phyloP scores from a whole-genome alignment of 2,113 vertebrate genomes.

The Cinclus cinclus region DNA sequence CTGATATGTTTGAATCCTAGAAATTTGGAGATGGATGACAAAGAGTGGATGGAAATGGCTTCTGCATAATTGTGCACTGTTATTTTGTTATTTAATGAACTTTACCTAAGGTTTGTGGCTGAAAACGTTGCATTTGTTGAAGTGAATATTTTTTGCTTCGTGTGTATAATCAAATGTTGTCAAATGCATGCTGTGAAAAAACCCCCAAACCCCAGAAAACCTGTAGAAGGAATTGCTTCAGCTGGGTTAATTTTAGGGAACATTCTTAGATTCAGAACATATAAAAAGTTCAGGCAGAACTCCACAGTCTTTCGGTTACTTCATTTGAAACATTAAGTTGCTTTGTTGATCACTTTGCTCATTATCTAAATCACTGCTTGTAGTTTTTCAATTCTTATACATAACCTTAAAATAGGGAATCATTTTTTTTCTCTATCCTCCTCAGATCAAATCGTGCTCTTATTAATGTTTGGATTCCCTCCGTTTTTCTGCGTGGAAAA shows the following conservation, averaged over 20 bases:
- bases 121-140: neutral
- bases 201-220: neutral
- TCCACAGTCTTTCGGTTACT: neutral
- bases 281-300: neutral
- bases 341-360: neutral
- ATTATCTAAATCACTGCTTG: neutral
- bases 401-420: too few species aligned
- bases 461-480: slow-evolving; percentile 99
- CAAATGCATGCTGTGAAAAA: neutral
- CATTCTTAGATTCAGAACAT: neutral
- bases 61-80: neutral
- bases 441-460: slow-evolving; percentile 93
- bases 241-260: neutral
- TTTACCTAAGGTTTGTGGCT: neutral
- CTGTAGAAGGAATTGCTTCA: neutral
- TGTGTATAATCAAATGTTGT: neutral
- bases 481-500: slow-evolving; percentile 94
- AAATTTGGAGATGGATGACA: neutral
- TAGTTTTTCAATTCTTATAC: neutral
- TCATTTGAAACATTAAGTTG: neutral
- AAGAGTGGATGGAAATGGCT: neutral
- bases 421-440: slow-evolving; percentile 41
- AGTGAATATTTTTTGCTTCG: neutral
- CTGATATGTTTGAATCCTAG: neutral
- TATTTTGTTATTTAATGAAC: neutral